Evolutionary conservation across 1,140 invertebrate genomes (phyloP).

Genomic region (Eriocheir sinensis): DNA sequence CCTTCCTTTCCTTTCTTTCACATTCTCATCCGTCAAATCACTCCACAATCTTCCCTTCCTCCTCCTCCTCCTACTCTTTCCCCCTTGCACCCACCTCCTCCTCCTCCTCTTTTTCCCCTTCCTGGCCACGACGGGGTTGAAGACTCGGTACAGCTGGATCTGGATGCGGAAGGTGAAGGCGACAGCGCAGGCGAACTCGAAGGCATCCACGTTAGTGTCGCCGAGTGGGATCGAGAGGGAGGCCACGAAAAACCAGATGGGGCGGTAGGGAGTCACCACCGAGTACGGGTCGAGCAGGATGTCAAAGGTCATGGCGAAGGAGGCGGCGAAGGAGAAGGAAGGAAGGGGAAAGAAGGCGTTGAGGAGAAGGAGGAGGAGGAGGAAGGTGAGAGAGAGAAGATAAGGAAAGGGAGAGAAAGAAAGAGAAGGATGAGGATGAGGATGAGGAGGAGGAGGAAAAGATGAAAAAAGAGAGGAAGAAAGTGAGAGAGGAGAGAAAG

Average conservation of each 20-base stretch:
- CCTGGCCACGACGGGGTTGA: slow-evolving; percentile 37
- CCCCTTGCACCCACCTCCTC: slow-evolving; percentile 23
- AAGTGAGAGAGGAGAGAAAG: too few relatives aligned
- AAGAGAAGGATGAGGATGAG: too few relatives aligned
- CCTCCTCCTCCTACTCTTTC: too few relatives aligned
- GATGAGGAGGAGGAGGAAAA: not conserved
- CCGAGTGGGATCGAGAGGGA: slow-evolving; percentile 40
- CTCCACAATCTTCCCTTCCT: too few relatives aligned
- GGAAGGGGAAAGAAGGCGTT: too few relatives aligned
- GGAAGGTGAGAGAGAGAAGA: too few relatives aligned
- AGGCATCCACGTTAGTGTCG: slow-evolving; percentile 20
- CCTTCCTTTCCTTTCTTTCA: too few relatives aligned
- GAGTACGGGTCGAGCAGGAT: slow-evolving; percentile 36
- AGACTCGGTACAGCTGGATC: slow-evolving; percentile 60
- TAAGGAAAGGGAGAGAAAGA: too few relatives aligned
- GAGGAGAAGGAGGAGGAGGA: not conserved
- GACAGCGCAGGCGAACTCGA: not conserved
- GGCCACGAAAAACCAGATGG: slow-evolving; percentile 48
- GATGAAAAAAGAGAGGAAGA: too few relatives aligned
- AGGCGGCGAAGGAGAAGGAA: not conserved
- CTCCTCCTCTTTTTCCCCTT: not conserved
- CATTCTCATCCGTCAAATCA: too few relatives aligned
- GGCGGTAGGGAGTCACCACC: slow-evolving; percentile 55
- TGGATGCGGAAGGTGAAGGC: slow-evolving; percentile 57
- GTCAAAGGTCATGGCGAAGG: slow-evolving; percentile 60